Conservation (phyloP, 2,888 invertebrate species). For the Ectemnius cavifrons region DNA sequence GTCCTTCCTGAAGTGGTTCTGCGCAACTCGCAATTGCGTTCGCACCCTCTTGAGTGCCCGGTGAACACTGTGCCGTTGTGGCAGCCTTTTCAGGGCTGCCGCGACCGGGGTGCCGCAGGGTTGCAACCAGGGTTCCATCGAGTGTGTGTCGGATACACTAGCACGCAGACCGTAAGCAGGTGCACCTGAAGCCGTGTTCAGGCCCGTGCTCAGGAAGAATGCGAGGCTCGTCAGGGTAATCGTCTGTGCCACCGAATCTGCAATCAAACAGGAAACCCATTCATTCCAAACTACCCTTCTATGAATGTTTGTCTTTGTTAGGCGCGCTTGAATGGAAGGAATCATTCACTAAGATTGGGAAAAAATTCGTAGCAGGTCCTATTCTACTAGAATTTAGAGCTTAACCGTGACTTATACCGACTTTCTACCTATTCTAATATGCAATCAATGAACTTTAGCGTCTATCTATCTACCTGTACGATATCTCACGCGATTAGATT, state of each 20-base stretch:
- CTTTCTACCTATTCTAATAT: slow-evolving; percentile 1
- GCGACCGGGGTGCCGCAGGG: slow-evolving; percentile 74
- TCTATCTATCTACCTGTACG: no score
- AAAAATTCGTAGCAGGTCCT: no score
- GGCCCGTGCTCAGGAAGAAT: slow-evolving; percentile 69
- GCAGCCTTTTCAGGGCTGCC: slow-evolving; percentile 62
- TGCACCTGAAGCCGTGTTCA: slow-evolving; percentile 63
- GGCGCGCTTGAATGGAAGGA: no score
- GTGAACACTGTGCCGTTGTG: slow-evolving; percentile 72
- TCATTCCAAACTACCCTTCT: background rate
- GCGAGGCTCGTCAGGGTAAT: slow-evolving; percentile 73
- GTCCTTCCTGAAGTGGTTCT: slow-evolving; percentile 73
- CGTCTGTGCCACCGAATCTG: slow-evolving; percentile 76
- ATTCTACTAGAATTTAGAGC: no score
- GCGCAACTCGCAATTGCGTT: slow-evolving; percentile 75
- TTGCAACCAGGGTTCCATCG: slow-evolving; percentile 73
- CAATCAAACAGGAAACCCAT: slow-evolving; percentile 44
- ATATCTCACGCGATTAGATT: slow-evolving; percentile 6
- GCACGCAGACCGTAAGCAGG: slow-evolving; percentile 66
- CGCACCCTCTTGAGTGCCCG: slow-evolving; percentile 71
- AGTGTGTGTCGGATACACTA: slow-evolving; percentile 44
- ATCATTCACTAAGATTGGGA: no score
- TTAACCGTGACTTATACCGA: background rate
- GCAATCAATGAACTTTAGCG: no score
- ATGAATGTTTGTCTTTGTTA: background rate